These are phyloP conservation scores for Perithous albicinctus DNA, from an alignment of 2,888 invertebrate species.

Conservation along the genomic window DNA sequence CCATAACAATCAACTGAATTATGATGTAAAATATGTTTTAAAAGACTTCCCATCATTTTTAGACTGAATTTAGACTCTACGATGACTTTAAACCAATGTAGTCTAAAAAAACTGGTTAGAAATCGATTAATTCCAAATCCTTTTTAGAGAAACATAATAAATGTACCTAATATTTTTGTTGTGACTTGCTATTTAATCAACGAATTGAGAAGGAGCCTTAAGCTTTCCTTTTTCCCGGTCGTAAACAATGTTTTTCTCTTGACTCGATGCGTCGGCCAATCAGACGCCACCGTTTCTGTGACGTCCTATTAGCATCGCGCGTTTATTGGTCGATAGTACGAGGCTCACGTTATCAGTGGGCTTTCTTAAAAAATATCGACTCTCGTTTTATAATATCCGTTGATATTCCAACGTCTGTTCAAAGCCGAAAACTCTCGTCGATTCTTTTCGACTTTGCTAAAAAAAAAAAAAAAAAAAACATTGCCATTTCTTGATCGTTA, in stretches of 20 bases:
- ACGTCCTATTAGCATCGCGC: constrained; percentile 47
- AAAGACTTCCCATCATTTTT: no score
- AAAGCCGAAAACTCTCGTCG: no score
- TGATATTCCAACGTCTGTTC: neutral
- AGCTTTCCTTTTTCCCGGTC: constrained; percentile 32
- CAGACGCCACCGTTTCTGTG: constrained; percentile 1
- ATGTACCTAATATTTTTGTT: neutral
- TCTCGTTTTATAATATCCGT: constrained; percentile 29
- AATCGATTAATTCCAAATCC: no score
- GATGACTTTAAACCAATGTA: no score
- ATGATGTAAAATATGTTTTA: no score
- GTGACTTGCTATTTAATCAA: neutral
- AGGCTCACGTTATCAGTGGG: constrained; percentile 23
- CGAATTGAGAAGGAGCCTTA: constrained; percentile 17
- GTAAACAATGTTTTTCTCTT: neutral
- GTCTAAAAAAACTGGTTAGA: no score
- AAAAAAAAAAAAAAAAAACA: neutral
- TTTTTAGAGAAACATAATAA: no score
- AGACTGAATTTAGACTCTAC: no score
- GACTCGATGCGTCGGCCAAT: constrained; percentile 49
- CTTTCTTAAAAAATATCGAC: constrained; percentile 49
- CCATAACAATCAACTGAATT: no score
- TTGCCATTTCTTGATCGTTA: neutral
- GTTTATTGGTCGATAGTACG: constrained; percentile 45
- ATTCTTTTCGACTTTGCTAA: no score